Base-by-base conservation (phyloP, 2,888 invertebrate species). In the Diplazon laetatorius region DNA sequence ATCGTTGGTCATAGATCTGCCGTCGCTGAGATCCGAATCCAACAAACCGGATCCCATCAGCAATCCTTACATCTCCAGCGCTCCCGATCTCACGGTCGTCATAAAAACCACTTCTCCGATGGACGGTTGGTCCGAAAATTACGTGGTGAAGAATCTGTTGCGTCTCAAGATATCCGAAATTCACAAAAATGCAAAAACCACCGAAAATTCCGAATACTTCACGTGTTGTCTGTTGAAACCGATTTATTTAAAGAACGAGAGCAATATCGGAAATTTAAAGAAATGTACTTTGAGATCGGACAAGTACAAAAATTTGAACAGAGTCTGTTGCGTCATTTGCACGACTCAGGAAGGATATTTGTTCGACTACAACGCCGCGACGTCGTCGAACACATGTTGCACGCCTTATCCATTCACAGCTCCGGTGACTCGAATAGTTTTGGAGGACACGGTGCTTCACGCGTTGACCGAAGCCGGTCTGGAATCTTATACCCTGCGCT, bases 391-490 rank as follows among this genome's bases (percentile, higher is more conserved):
- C 0, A 85, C 86, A 2, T 85, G 87, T 30, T 83, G 90, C 60
- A 89, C 88, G 0, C 87, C 88, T 48, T 96, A 96, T 88, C 94
- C 94, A 2, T 95, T 95, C 82, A 95, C 95, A 0, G 94, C 95
- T 0, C 94, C 94, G 2, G 94, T 95, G 16, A 92, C 93, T 79
- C 93, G 94, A 85, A 93, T 95, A 37, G 93, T 93, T 35, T 91
- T 95, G 78, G 95, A 95, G 85, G 93, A 94, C 82, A 93, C 93
- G 78, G 93, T 94, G 59, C 88, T 95, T n/a, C 95, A 96, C 87
- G 95, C 95, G 0, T 90, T 96, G 16, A 96, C 96, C 0, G 94
- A 94, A 78, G 94, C 94, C 72, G 96, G 96, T 0, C 92, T 96
- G 48, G 96, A 96, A 89, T 94, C 95, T 0, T 96, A 96, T 85